A percentile compares a stretch with the other conserved stretches of the same genome.
phyloP scores from a whole-genome alignment of 30 jellyfish, hydroid and myxozoan genomes.

The Aurelia sp. region DNA sequence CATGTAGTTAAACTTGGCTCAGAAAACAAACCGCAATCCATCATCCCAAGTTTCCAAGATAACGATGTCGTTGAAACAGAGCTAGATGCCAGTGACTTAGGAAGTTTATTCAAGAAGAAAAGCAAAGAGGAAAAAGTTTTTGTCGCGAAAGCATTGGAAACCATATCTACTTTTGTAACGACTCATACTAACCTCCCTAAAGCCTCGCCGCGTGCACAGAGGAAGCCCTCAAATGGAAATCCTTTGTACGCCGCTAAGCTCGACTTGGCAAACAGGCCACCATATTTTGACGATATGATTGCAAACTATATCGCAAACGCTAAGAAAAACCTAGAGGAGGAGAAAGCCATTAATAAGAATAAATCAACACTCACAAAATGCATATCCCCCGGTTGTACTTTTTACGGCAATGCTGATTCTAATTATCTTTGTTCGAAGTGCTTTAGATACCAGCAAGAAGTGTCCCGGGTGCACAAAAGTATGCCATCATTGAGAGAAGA shows the following conservation, averaged over 20 bases:
- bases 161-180: conserved; percentile 38
- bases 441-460: conserved; percentile 42
- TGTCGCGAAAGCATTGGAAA: conserved; percentile 55
- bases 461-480: conserved; percentile 37
- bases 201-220: conserved; percentile 17
- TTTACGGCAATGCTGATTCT: conserved; percentile 69
- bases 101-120: conserved; percentile 23
- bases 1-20: conserved; percentile 63
- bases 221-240: conserved; percentile 7
- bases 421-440: conserved; percentile 82
- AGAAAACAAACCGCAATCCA: conserved; percentile 3
- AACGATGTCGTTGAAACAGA: conserved; percentile 16
- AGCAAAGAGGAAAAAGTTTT: conserved; percentile 48
- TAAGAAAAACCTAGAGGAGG: conserved; percentile 11
- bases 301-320: conserved; percentile 64
- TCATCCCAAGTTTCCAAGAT: conserved; percentile 26
- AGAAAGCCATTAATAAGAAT: background rate
- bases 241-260: conserved; percentile 64
- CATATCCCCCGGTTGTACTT: conserved; percentile 61
- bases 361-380: conserved; percentile 37
- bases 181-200: conserved; percentile 19
- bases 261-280: conserved; percentile 72
- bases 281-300: conserved; percentile 80
- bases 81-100: conserved; percentile 37
- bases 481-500: conserved; percentile 55